Percentiles rank a stretch among this genome's conserved stretches.
phyloP scores from a whole-genome alignment of 1,140 invertebrate species.

The Mycetomoellerius zeteki region DNA sequence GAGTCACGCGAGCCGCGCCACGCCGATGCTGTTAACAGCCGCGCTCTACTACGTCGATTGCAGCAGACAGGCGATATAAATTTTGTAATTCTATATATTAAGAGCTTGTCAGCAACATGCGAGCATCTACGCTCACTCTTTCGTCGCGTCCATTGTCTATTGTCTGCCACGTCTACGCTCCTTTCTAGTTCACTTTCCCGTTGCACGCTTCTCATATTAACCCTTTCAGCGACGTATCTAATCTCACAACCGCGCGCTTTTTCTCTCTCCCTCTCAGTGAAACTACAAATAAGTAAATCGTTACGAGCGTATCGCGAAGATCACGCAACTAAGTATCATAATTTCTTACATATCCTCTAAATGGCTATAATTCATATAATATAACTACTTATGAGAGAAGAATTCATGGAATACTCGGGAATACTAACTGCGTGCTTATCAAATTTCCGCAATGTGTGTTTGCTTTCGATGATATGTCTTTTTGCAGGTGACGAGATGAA shows the following conservation, averaged over 20 bases:
- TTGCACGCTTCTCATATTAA: slow-evolving; percentile 44
- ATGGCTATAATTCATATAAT: slow-evolving; percentile 16
- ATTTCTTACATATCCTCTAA: slow-evolving; percentile 8
- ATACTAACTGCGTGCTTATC: slow-evolving; percentile 6
- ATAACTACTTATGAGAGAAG: background rate
- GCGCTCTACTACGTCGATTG: slow-evolving; percentile 18
- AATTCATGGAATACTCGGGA: slow-evolving; percentile 11
- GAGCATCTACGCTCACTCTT: slow-evolving; percentile 36
- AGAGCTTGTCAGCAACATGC: slow-evolving; percentile 3
- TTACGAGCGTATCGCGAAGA: background rate
- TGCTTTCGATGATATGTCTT: background rate
- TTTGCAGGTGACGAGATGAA: background rate
- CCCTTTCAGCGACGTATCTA: slow-evolving; percentile 22
- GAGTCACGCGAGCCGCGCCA: slow-evolving; percentile 16
- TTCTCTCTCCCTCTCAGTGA: slow-evolving; percentile 22
- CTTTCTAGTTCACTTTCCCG: slow-evolving; percentile 58
- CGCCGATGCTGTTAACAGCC: background rate
- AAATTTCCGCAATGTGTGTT: background rate
- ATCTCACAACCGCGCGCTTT: background rate
- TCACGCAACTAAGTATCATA: slow-evolving; percentile 15
- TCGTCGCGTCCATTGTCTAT: slow-evolving; percentile 52
- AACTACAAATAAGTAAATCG: slow-evolving; percentile 27
- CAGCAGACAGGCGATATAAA: background rate
- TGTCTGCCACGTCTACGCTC: slow-evolving; percentile 34
- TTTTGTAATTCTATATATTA: slow-evolving; percentile 44